These are phyloP conservation scores for Metopia argyrocephala DNA, from an alignment of 2,888 invertebrate genomes.

Conservation along the genomic window DNA sequence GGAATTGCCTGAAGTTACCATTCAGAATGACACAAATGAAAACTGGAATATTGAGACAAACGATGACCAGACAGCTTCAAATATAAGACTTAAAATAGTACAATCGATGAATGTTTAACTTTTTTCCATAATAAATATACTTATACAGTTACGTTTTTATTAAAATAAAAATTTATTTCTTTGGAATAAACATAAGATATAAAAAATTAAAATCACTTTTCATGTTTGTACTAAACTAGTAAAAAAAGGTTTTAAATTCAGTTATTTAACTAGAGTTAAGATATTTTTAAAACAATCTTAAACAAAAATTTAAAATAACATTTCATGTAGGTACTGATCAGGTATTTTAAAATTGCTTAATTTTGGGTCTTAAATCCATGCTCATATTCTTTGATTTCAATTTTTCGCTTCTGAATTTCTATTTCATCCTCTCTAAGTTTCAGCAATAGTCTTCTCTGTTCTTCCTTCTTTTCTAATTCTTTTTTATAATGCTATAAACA, in stretches of 20 bases:
- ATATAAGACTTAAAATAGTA: background rate
- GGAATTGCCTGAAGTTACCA: background rate
- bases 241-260: background rate
- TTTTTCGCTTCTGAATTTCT: background rate
- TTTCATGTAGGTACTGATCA: background rate
- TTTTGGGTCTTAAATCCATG: background rate
- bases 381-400: slow-evolving; percentile 7
- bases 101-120: slow-evolving; percentile 5
- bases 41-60: slow-evolving; percentile 5
- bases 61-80: background rate
- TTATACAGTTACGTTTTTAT: background rate
- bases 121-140: slow-evolving; percentile 18
- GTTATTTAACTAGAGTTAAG: background rate
- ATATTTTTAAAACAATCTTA: background rate
- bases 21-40: background rate
- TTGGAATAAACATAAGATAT: background rate
- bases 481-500: too few species aligned
- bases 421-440: slow-evolving; percentile 1
- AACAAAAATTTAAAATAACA: background rate
- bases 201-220: slow-evolving; percentile 6
- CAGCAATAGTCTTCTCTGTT: slow-evolving; percentile 5
- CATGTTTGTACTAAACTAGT: slow-evolving; percentile 7
- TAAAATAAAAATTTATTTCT: background rate
- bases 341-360: background rate
- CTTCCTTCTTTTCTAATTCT: background rate